Evolutionary conservation across 2,113 vertebrate genomes (phyloP).

Genomic region (Camelus bactrianus): DNA sequence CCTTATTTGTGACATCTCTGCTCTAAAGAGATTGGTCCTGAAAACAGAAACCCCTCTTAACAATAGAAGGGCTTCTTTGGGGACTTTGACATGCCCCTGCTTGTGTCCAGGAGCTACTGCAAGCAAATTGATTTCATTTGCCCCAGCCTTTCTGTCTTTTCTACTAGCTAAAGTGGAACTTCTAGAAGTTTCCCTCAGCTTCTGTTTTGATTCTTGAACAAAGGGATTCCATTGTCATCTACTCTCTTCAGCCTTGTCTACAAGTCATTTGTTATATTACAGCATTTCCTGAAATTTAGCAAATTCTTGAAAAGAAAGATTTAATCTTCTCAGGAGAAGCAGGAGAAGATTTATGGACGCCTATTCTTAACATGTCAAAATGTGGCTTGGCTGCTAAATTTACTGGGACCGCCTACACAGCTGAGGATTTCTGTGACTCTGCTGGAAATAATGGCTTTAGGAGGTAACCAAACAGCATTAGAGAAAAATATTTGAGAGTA

Average conservation of each 20-base stretch:
- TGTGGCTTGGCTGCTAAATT: slow-evolving; percentile 79
- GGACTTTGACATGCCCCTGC: neutral
- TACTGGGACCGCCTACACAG: slow-evolving; percentile 80
- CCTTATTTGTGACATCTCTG: neutral
- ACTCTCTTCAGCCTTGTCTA: slow-evolving; percentile 47
- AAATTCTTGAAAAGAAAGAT: slow-evolving; percentile 80
- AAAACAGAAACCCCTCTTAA: neutral
- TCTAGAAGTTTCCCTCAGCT: slow-evolving; percentile 30
- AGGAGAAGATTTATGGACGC: slow-evolving; percentile 77
- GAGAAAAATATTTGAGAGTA: slow-evolving; percentile 76
- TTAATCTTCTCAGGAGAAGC: slow-evolving; percentile 81
- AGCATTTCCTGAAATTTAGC: slow-evolving; percentile 78
- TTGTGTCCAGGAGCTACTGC: neutral
- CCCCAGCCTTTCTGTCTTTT: neutral
- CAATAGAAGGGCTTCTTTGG: neutral
- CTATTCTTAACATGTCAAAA: slow-evolving; percentile 82
- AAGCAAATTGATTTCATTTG: neutral
- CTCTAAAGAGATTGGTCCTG: neutral
- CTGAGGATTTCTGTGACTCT: slow-evolving; percentile 76
- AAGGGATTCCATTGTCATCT: slow-evolving; percentile 61
- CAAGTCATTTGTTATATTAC: slow-evolving; percentile 64
- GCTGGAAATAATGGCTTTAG: slow-evolving; percentile 83
- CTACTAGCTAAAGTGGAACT: neutral
- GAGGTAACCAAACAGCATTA: slow-evolving; percentile 80
- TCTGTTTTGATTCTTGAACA: slow-evolving; percentile 34